These are phyloP conservation scores for Solea senegalensis DNA, from an alignment of 2,113 vertebrate genomes.

Conservation along the genomic window DNA sequence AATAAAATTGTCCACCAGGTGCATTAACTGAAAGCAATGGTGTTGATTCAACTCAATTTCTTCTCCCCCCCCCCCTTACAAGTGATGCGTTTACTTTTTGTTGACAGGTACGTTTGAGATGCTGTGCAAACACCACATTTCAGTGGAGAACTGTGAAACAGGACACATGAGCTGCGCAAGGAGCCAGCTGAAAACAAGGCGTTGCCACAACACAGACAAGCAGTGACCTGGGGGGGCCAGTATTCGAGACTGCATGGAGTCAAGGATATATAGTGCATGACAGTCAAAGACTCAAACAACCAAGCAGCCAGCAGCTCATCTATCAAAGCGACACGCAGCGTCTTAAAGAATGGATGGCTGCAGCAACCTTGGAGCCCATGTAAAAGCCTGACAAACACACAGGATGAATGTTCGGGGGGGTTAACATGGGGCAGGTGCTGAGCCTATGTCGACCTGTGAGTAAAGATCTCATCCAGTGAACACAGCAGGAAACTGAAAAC, in stretches of 20 bases:
- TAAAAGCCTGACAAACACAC: slow-evolving; percentile 67
- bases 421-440: slow-evolving; percentile 49
- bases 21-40: no score
- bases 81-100: background rate
- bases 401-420: slow-evolving; percentile 69
- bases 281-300: slow-evolving; percentile 49
- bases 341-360: slow-evolving; percentile 73
- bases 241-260: slow-evolving; percentile 27
- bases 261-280: slow-evolving; percentile 43
- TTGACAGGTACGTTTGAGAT: background rate
- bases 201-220: background rate
- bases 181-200: background rate
- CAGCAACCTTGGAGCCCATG: slow-evolving; percentile 69
- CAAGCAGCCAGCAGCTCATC: slow-evolving; percentile 61
- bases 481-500: slow-evolving; percentile 19
- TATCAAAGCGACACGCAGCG: slow-evolving; percentile 64
- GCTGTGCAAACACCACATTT: background rate
- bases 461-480: slow-evolving; percentile 13
- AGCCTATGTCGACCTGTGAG: slow-evolving; percentile 11
- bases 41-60: background rate
- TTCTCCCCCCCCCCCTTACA: no score
- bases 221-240: slow-evolving; percentile 23
- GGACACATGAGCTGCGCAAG: slow-evolving; percentile 9
- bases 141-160: slow-evolving; percentile 13
- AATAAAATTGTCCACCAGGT: background rate